Evolutionary conservation across 2,888 invertebrate genomes (phyloP).

Genomic region (Corbicula japonica): DNA sequence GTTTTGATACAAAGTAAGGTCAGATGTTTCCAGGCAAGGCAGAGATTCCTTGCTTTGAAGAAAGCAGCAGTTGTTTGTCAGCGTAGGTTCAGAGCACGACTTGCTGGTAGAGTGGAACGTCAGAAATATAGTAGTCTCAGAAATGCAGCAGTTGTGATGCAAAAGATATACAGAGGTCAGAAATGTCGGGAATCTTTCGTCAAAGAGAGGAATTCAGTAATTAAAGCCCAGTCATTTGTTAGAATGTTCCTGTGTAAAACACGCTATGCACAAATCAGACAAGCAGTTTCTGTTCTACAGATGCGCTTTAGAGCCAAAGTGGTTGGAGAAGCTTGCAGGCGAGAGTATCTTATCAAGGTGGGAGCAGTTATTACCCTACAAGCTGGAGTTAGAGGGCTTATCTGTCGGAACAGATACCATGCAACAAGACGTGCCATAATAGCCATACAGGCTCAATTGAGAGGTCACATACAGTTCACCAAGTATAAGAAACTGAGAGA

Average conservation of each 20-base stretch:
- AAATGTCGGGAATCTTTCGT: constrained; percentile 18
- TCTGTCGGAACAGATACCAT: constrained; percentile 40
- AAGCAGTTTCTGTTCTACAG: constrained; percentile 66
- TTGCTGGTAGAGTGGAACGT: constrained; percentile 30
- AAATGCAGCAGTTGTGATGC: constrained; percentile 70
- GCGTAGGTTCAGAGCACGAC: constrained; percentile 57
- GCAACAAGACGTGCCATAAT: constrained; percentile 23
- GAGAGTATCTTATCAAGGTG: constrained; percentile 30
- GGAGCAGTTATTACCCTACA: constrained; percentile 69
- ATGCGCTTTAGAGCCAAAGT: constrained; percentile 7
- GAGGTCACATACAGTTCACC: constrained; percentile 26
- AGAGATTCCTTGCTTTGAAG: constrained; percentile 2
- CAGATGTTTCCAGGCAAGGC: constrained; percentile 26
- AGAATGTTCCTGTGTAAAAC: constrained; percentile 45
- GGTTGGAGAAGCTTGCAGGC: constrained; percentile 27
- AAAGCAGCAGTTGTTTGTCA: constrained; percentile 57
- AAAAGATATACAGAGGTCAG: constrained; percentile 65
- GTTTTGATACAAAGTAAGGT: constrained; percentile 60
- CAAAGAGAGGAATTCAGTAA: constrained; percentile 35
- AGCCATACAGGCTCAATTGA: constrained; percentile 28
- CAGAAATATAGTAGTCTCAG: constrained; percentile 17
- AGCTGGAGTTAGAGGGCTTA: constrained; percentile 43
- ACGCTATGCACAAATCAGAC: constrained; percentile 14
- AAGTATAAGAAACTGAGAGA: constrained; percentile 11
- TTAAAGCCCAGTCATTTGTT: constrained; percentile 58